Evolutionary conservation across 2,888 invertebrate genomes (phyloP), one percentile per base, ranked within the genome.

Genomic region (Phoronis australis): DNA sequence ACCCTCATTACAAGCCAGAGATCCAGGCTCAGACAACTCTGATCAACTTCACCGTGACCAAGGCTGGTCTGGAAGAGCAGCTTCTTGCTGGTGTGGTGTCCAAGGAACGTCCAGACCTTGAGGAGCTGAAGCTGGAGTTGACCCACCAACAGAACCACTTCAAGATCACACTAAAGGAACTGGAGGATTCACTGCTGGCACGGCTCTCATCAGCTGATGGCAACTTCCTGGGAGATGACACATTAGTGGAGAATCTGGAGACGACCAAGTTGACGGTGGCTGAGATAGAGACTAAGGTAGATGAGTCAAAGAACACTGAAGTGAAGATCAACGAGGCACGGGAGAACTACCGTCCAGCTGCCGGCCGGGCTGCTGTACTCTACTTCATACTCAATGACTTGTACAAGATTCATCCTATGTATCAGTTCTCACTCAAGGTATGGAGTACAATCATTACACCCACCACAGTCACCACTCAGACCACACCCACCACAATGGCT

Each of bases 21-120:
- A 91, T 96, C 90, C 95, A 96, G 79, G 96, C 96, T 15, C 95
- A 96, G 80, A 91, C 93, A 0, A 95, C 95, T 1, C 81, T 96
- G 51, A 94, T 96, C 57, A 95, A 96, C 79, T 96, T 96, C 70
- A 95, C 95, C 9, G 96, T 96, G 5, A 96, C 96, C 5, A 84
- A 91, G 67, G 95, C 95, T 72, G 96, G 95, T 6, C 80, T 96
- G 42, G 95, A 95, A 80, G 95, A 96, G 77, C 95, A 96, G 77
- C 81, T 96, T 20, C 80, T 96, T 50, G 95, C 94, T 20, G 94
- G 94, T 82, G 95, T 95, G 15, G 95, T 96, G 0, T 93, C 93
- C 80, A 94, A 92, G 6, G 96, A 96, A 78, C 83, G 95, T 64
- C 95, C 95, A 0, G 96, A 96, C 80, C 80, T 96, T 41, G 96